Base-by-base conservation (phyloP, 2,797 vertebrate genomes). In the Anguilla megastoma region DNA sequence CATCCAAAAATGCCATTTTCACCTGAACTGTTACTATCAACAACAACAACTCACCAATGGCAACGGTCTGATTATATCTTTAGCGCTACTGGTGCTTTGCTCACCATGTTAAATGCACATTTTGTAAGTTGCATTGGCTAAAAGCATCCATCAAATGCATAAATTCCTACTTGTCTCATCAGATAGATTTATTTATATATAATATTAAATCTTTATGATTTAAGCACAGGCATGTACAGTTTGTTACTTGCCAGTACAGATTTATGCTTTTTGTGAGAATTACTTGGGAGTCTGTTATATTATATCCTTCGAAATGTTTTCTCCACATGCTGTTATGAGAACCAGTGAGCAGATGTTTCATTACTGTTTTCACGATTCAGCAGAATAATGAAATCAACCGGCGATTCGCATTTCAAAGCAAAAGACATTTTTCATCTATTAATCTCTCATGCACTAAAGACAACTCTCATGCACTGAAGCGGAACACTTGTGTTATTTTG, bases 261-360 rank as follows among this genome's bases (percentile, higher is more conserved):
- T 86, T 69, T 30, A 86, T 16, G 12, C 48, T 79, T n/a, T 66
- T 50, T 48, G 27, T 48, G 79, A 36, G 45, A 71, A 82, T 82
- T 82, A 86, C 33, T 71, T 84, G 30, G 76, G 63, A 48, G 41
- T 45, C 41, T 45, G 41, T 45, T 50, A 27, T 50, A 45, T 82
- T 52, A 30, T 66, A 69, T 80, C 41, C 85, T 74, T 89, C 66
- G 30, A 36, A 50, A 63, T 82, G 76, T 56, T 74, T 54, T 7
- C 56, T 79, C 41, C 9, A 79, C 48, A n/a, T 71, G 5, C 84
- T 36, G 84, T 41, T 14, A 7, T 54, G 50, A 91, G 89, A 93
- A 92, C 92, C 91, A 91, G 91, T 24, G 89, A 93, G 91, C 94
- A 94, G 94, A 95, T 95, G 95, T 93, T 95, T 88, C 1, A 91